Base-by-base conservation (phyloP, 2,888 invertebrate species). In the Craniophora ligustri region DNA sequence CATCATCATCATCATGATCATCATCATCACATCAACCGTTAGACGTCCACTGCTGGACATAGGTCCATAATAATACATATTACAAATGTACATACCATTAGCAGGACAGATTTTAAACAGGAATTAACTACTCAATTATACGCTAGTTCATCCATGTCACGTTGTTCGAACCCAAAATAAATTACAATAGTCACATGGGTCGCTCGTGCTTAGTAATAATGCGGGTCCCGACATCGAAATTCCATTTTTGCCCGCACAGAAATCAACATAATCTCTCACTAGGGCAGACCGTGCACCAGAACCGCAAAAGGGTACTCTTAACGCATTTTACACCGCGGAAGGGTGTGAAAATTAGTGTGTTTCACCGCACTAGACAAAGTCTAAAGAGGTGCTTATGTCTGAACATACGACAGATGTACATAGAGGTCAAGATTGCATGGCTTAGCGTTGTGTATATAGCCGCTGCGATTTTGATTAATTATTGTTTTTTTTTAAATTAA, bases 271-370 rank as follows among this genome's bases (percentile, higher is more conserved):
- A 72, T 68, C 48, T 47, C 65, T 60, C 45, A 57, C 51, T 48
- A 16, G 44, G 41, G 42, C 39, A 26, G 38, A 59, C 23, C 40
- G 44, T 67, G 51, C 61, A 62, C 67, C 53, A 60, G 63, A 70
- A 56, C 66, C 61, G 40, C 61, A 57, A 55, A 61, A 62, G 57
- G 60, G 67, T 57, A 14, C 60, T 70, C 44, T 38, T 57, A 55
- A 64, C 64, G 59, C 55, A 67, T 76, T 75, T 72, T 72, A 71
- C 69, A 60, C 67, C 62, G 59, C 67, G 40, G 67, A 74, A 77
- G 73, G 76, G 80, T 73, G 81, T 76, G 81, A 78, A 79, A 82
- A 84, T 84, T 82, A 82, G 82, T 83, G 67, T 75, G 73, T 80
- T 79, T 78, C 75, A 72, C 75, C 69, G 67, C 72, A 75, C 78